Conservation (phyloP, 2,113 vertebrate genomes). For the Tylochromis polylepis region DNA sequence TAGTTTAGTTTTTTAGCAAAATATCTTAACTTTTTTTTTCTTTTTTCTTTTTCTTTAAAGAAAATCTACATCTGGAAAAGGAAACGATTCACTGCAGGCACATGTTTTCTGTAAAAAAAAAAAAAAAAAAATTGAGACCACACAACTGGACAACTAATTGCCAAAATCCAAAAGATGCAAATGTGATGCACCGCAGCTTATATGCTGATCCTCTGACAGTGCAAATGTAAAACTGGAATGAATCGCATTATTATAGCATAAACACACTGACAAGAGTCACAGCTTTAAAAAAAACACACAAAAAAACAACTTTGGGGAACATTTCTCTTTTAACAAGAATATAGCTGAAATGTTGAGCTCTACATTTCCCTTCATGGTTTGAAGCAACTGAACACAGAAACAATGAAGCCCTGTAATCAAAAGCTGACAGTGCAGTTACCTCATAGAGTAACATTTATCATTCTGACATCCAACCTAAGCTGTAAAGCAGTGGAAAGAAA, state of each 20-base stretch:
- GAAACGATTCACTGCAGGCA: background rate
- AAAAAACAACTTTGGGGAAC: background rate
- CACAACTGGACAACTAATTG: background rate
- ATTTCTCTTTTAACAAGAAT: background rate
- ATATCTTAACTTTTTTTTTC: background rate
- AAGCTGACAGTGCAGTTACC: constrained; percentile 2
- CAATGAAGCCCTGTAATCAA: constrained; percentile 20
- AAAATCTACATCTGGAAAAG: background rate
- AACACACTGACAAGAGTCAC: background rate
- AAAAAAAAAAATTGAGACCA: background rate
- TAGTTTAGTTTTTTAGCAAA: background rate
- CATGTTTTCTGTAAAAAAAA: background rate
- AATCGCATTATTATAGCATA: background rate
- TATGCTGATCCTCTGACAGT: background rate
- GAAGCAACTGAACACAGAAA: background rate
- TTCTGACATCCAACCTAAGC: constrained; percentile 4
- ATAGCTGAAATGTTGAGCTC: background rate
- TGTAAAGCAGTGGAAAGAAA: background rate
- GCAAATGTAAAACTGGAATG: background rate
- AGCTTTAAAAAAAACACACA: background rate
- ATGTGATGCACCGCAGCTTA: background rate
- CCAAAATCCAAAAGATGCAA: background rate
- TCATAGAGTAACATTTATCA: constrained; percentile 32
- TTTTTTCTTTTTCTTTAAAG: background rate
- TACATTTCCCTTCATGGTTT: background rate